Conservation (phyloP, 2,797 vertebrate genomes). For the Morelia viridis region DNA sequence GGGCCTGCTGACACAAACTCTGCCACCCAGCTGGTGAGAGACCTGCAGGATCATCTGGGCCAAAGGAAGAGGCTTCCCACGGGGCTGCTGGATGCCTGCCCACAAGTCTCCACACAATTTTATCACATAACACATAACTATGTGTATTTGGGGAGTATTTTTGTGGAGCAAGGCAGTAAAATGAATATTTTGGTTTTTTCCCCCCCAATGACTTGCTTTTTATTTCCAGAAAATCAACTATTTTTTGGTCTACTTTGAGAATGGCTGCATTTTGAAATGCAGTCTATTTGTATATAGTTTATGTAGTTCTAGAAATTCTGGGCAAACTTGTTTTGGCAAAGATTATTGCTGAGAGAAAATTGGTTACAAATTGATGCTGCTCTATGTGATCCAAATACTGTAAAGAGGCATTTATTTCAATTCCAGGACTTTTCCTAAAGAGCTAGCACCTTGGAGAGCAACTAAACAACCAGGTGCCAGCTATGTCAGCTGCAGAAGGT, state of each 20-base stretch:
- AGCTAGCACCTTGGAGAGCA: constrained; percentile 28
- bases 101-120: background rate
- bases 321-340: background rate
- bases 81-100: background rate
- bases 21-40: background rate
- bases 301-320: background rate
- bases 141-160: background rate
- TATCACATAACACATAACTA: background rate
- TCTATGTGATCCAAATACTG: background rate
- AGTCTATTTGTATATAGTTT: background rate
- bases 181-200: background rate
- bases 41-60: background rate
- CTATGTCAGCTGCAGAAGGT: background rate
- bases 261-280: background rate
- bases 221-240: background rate
- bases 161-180: background rate
- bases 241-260: background rate
- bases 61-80: background rate
- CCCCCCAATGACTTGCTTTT: background rate
- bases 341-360: background rate
- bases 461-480: background rate
- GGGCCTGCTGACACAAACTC: too few species aligned
- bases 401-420: background rate
- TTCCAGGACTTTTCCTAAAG: background rate
- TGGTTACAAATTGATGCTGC: background rate